A percentile compares a stretch with the other conserved stretches of the same genome.
These are phyloP conservation scores for Ellobium chinense DNA, from an alignment of 2,888 invertebrate species.

Conservation along the genomic window DNA sequence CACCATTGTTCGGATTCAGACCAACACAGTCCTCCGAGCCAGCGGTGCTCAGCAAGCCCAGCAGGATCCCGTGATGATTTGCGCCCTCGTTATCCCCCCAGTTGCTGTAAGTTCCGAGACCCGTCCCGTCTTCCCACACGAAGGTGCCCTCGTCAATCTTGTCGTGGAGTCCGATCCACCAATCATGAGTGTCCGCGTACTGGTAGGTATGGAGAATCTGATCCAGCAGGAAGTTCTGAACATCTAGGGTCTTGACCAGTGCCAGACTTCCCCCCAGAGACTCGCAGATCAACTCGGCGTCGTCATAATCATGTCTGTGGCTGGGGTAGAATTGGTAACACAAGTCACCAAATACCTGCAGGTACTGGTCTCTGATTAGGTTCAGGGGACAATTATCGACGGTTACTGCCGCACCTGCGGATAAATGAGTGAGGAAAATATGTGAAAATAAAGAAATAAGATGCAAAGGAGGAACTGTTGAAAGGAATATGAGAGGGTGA, in stretches of 20 bases:
- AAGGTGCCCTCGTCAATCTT: neutral
- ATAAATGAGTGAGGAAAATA: too few relatives aligned
- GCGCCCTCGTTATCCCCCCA: neutral
- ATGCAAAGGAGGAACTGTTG: too few relatives aligned
- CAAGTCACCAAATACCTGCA: neutral
- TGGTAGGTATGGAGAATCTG: neutral
- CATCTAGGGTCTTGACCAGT: neutral
- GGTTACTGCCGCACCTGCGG: neutral
- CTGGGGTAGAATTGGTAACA: neutral
- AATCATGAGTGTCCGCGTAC: neutral
- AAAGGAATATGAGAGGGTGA: too few relatives aligned
- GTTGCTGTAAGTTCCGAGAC: neutral
- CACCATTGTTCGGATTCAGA: neutral
- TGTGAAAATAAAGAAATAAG: too few relatives aligned
- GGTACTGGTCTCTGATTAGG: neutral
- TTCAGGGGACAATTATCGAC: neutral
- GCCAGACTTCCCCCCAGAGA: neutral
- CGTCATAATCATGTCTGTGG: neutral
- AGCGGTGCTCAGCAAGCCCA: too few relatives aligned
- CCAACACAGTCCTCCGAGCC: neutral
- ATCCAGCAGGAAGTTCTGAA: neutral
- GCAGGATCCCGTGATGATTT: neutral
- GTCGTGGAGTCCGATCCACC: constrained; percentile 31
- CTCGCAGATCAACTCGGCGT: neutral
- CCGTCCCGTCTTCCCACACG: constrained; percentile 21